These are phyloP conservation scores for Pogonognathellus flavescens DNA, from an alignment of 1,140 invertebrate species.

Conservation along the genomic window DNA sequence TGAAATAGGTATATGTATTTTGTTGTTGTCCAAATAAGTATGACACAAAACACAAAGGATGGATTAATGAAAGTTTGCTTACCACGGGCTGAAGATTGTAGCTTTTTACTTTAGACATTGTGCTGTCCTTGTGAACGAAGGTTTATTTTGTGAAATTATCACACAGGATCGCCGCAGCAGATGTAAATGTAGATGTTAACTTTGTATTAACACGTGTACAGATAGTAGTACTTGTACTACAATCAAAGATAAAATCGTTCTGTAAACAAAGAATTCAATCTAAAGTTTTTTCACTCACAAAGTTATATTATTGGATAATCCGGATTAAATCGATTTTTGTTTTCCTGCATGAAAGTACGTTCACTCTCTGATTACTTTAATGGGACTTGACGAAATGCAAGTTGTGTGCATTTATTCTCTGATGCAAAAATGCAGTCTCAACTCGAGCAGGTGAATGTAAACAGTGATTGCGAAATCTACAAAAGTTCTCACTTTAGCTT, in stretches of 20 bases:
- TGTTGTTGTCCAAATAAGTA: too few relatives aligned
- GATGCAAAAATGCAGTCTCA: not conserved
- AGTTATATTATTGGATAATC: not conserved
- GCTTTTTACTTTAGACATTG: conserved; percentile 7
- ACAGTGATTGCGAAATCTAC: not conserved
- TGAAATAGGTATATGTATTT: too few relatives aligned
- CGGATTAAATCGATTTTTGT: not conserved
- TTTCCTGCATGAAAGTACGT: not conserved
- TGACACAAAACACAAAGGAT: not conserved
- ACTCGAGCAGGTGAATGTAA: conserved; percentile 7
- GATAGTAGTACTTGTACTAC: not conserved
- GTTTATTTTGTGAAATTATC: not conserved
- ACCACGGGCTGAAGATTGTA: conserved; percentile 14
- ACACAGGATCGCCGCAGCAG: not conserved
- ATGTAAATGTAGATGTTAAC: not conserved
- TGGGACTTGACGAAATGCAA: not conserved
- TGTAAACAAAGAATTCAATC: not conserved
- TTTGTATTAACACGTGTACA: not conserved
- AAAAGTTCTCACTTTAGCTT: not conserved
- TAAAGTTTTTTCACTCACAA: not conserved
- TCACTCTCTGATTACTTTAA: not conserved
- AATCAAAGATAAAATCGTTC: not conserved
- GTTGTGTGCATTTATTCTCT: not conserved
- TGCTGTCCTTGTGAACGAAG: not conserved
- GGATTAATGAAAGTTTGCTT: not conserved